Evolutionary conservation across 1,140 invertebrate species (phyloP), one percentile per base, ranked within the genome.

Genomic region (Brachionus asplanchnoidis): DNA sequence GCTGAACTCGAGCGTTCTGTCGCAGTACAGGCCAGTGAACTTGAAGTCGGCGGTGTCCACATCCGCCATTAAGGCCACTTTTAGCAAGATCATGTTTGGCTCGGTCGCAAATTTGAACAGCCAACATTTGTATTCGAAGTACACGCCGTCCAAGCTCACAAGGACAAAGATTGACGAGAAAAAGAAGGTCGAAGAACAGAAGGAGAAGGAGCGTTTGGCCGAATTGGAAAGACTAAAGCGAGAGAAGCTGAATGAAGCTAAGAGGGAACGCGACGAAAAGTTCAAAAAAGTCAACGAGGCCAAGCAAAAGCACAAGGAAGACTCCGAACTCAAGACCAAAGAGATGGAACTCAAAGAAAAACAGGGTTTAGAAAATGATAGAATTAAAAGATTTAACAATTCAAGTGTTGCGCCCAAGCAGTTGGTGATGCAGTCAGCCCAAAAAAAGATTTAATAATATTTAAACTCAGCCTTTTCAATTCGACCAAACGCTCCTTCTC

Each of bases 261-360:
- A 66, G 32, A 32, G 42, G 11, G 66, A 82, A 46, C 4, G 79
- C 8, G 79, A 82, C n/a, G 79, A 82, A 65, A 82, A 82, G 26
- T 6, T 82, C 3, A 60, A 68, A 42, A 60, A 68, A 65, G 42
- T 82, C 20, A 60, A 82, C n/a, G 79, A 82, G 14, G 53, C 26
- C 0, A 60, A 68, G 12, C 53, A 82, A 68, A 82, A 65, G n/a
- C 53, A 82, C 60, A 80, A 40, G 23, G 78, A 56, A 9, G 78
- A 80, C 12, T 36, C 78, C 46, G 78, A 60, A 60, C 50, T n/a
- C 11, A 80, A 80, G 36, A 17, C 42, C 12, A 80, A 80, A 44
- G 79, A 82, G 14, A 0, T 82, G 20, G 79, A 82, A 66, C 17
- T 44, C 20, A 42, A 68, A 40, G 40, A 40, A 42, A 82, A 82